These are phyloP conservation scores for Sparidentex hasta DNA, from an alignment of 2,797 vertebrate species.

Conservation along the genomic window DNA sequence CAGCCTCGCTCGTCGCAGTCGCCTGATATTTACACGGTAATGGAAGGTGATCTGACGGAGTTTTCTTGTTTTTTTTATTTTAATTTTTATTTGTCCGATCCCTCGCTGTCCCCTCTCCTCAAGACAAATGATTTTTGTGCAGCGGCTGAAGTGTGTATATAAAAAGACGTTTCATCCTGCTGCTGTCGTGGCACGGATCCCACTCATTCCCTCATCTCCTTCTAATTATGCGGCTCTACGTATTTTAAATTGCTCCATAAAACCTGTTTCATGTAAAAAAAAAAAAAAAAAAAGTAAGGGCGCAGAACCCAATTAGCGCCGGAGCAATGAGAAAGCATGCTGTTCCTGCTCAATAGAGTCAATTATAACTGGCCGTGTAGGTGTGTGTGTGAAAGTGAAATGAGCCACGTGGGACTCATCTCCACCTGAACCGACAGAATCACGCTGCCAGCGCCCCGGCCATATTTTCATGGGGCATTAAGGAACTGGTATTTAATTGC, in stretches of 20 bases:
- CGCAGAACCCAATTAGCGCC: conserved; percentile 81
- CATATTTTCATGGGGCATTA: conserved; percentile 74
- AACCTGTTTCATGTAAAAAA: conserved; percentile 80
- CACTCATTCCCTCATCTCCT: conserved; percentile 69
- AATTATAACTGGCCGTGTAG: conserved; percentile 74
- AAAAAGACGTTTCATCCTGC: conserved; percentile 58
- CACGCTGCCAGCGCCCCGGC: conserved; percentile 43
- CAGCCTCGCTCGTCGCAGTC: conserved; percentile 17
- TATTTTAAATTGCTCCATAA: conserved; percentile 81
- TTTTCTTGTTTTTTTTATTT: no score
- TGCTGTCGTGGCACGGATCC: conserved; percentile 63
- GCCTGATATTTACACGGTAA: conserved; percentile 62
- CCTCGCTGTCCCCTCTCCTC: conserved; percentile 22
- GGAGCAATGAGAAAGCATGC: conserved; percentile 76
- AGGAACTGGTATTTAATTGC: conserved; percentile 74
- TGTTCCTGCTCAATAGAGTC: conserved; percentile 80
- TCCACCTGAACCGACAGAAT: conserved; percentile 73
- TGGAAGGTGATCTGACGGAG: conserved; percentile 44
- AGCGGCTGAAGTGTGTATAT: conserved; percentile 10
- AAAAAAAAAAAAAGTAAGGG: conserved; percentile 62
- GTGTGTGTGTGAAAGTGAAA: conserved; percentile 54
- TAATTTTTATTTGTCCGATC: conserved; percentile 11
- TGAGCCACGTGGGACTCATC: conserved; percentile 74
- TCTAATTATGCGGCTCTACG: conserved; percentile 73
- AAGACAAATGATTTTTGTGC: conserved; percentile 33